These are phyloP conservation scores for Eumerus sabulonum DNA, from an alignment of 2,888 invertebrate genomes.

Conservation along the genomic window DNA sequence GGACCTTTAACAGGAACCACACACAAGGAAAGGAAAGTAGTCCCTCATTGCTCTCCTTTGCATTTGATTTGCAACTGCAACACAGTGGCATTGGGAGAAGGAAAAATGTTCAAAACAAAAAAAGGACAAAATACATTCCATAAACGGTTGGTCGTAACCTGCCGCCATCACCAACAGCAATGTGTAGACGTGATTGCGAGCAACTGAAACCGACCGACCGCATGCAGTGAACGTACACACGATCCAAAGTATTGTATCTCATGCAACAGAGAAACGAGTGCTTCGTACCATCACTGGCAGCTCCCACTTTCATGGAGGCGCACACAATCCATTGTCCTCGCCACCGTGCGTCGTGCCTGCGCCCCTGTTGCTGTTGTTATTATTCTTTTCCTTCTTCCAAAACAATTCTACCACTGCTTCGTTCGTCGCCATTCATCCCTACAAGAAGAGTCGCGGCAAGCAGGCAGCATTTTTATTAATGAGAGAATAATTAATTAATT, in stretches of 20 bases:
- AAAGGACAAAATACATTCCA: constrained; percentile 61
- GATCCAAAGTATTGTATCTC: constrained; percentile 59
- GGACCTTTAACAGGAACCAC: background rate
- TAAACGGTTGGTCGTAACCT: constrained; percentile 55
- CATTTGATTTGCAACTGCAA: constrained; percentile 65
- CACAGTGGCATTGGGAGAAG: constrained; percentile 10
- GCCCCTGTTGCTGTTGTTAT: too few species aligned
- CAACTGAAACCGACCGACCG: constrained; percentile 56
- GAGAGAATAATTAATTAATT: constrained; percentile 69
- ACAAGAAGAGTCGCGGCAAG: constrained; percentile 8
- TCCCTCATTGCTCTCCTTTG: constrained; percentile 52
- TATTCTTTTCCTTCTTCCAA: too few species aligned
- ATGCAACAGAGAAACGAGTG: constrained; percentile 63
- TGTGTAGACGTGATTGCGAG: constrained; percentile 61
- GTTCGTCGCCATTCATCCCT: background rate
- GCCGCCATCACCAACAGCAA: constrained; percentile 23
- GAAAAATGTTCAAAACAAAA: too few species aligned
- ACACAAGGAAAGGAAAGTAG: constrained; percentile 28
- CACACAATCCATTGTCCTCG: constrained; percentile 49
- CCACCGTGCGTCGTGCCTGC: constrained; percentile 28
- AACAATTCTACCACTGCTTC: too few species aligned
- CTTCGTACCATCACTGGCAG: constrained; percentile 26
- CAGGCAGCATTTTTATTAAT: constrained; percentile 65
- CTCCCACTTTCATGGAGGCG: constrained; percentile 42
- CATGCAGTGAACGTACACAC: constrained; percentile 52